A percentile compares a stretch with the other conserved stretches of the same genome.
phyloP scores from a whole-genome alignment of 2,888 invertebrate species.

The Lasioglossum zephyrum region DNA sequence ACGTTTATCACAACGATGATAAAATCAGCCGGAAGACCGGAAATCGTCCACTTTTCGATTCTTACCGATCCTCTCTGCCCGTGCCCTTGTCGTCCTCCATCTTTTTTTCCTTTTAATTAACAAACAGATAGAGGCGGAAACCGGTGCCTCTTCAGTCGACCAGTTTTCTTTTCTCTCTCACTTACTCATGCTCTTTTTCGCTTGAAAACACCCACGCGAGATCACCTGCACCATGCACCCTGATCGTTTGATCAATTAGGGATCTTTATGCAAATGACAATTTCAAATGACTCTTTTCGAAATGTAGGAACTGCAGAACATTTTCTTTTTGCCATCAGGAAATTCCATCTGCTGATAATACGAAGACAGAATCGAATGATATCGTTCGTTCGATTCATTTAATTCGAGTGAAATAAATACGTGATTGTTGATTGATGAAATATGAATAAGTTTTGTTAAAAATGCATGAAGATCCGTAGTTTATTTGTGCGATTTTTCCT shows the following conservation, averaged over 20 bases:
- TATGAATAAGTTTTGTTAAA: background rate
- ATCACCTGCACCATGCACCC: background rate
- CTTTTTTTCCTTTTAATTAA: background rate
- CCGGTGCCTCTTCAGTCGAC: conserved; percentile 39
- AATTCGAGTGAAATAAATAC: background rate
- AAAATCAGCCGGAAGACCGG: conserved; percentile 74
- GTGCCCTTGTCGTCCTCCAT: background rate
- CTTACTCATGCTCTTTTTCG: background rate
- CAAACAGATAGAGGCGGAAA: conserved; percentile 4
- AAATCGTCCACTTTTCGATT: conserved; percentile 41
- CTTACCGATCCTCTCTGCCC: conserved; percentile 26
- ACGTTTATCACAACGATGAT: conserved; percentile 84
- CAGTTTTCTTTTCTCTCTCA: conserved; percentile 23
- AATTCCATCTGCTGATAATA: background rate
- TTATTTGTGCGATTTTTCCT: background rate
- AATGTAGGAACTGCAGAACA: background rate
- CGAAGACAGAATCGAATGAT: background rate
- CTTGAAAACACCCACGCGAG: background rate
- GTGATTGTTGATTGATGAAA: background rate
- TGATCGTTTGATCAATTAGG: background rate
- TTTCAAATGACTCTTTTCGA: background rate
- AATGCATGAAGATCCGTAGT: background rate
- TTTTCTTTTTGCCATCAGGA: background rate
- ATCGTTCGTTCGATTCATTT: background rate
- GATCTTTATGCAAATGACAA: background rate